phyloP scores from a whole-genome alignment of 2,113 vertebrate genomes.

The Athene cunicularia region DNA sequence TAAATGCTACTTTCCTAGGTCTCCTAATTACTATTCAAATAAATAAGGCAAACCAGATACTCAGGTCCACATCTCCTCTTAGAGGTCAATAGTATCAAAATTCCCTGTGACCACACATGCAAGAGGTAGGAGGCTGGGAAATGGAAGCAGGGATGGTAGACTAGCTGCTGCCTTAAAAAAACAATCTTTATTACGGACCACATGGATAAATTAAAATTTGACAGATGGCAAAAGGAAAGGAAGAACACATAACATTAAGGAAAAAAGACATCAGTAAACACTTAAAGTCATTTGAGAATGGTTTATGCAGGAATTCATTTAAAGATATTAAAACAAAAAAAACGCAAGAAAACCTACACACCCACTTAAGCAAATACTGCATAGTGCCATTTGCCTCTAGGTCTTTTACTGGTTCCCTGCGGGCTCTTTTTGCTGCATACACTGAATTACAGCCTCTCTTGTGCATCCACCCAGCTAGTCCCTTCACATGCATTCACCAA shows the following conservation, averaged over 20 bases:
- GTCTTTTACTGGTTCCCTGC: neutral
- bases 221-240: neutral
- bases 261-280: neutral
- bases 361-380: neutral
- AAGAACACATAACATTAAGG: neutral
- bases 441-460: neutral
- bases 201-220: neutral
- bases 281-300: neutral
- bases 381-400: neutral
- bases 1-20: neutral
- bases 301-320: neutral
- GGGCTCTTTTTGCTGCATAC: neutral
- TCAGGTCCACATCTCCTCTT: neutral
- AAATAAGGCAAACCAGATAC: neutral
- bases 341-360: neutral
- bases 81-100: neutral
- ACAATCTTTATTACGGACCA: neutral
- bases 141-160: neutral
- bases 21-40: neutral
- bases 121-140: neutral
- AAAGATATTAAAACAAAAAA: neutral
- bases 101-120: neutral
- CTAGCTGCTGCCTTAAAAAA: neutral
- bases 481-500: neutral
- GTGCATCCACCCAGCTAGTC: neutral